These are phyloP conservation scores for Engystomops pustulosus DNA, from an alignment of 2,113 vertebrate genomes.

Conservation along the genomic window DNA sequence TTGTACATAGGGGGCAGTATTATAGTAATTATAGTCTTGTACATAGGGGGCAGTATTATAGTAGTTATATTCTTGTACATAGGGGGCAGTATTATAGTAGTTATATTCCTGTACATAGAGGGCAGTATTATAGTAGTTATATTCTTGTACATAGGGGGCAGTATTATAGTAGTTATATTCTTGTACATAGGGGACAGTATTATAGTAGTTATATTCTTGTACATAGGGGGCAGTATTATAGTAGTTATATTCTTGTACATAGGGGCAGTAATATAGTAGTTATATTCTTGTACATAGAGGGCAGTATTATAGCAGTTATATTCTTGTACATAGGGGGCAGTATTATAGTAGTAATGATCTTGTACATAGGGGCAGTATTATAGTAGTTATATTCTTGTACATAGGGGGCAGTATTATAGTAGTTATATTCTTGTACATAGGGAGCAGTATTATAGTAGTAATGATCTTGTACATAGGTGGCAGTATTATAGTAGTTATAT, in stretches of 20 bases:
- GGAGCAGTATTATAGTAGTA: slow-evolving; percentile 3
- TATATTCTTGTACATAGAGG: too few species aligned
- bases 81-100: neutral
- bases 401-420: neutral
- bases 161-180: slow-evolving; percentile 21
- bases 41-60: neutral
- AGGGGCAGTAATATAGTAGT: too few species aligned
- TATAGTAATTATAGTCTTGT: too few species aligned
- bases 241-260: too few species aligned
- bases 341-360: slow-evolving; percentile 2
- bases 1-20: too few species aligned
- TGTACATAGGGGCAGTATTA: neutral
- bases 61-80: neutral
- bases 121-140: neutral
- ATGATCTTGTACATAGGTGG: neutral
- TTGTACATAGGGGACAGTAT: neutral
- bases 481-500: slow-evolving; percentile 1
- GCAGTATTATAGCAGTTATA: too few species aligned
- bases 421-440: slow-evolving; percentile 1
- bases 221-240: neutral
- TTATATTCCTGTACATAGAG: neutral
- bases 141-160: neutral
- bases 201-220: slow-evolving; percentile 14
- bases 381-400: neutral
- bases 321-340: neutral